A percentile compares a stretch with the other conserved stretches of the same genome.
Evolutionary conservation across 2,888 invertebrate genomes (phyloP).

Genomic region (Ennomos quercinarius): DNA sequence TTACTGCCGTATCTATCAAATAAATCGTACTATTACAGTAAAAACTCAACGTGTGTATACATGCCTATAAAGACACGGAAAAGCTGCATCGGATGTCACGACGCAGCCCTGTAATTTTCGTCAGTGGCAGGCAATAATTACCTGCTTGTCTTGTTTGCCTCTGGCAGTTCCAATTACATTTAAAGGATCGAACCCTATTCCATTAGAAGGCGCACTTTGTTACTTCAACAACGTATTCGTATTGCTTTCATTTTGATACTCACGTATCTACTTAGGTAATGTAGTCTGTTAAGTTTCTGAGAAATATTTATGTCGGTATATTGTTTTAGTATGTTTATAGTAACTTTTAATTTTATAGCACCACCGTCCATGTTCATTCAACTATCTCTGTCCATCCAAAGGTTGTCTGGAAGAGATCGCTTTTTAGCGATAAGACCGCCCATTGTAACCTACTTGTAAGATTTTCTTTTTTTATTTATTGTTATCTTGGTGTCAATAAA

Average conservation of each 20-base stretch:
- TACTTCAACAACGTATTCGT: constrained; percentile 57
- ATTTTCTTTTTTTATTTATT: no score
- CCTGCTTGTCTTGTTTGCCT: constrained; percentile 70
- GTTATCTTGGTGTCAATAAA: no score
- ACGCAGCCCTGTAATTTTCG: constrained; percentile 69
- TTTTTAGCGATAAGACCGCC: no score
- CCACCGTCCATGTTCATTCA: no score
- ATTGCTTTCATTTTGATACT: constrained; percentile 58
- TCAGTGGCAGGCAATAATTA: constrained; percentile 70
- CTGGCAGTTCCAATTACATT: constrained; percentile 82
- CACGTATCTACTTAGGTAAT: constrained; percentile 22
- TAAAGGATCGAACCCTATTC: constrained; percentile 69
- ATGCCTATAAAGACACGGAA: constrained; percentile 28
- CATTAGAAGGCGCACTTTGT: constrained; percentile 64
- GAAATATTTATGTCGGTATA: constrained; percentile 20
- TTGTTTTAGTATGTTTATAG: no score
- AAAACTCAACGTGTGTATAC: neutral
- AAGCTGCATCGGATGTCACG: constrained; percentile 62
- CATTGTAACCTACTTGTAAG: no score
- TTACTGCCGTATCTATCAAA: no score
- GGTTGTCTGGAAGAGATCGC: no score
- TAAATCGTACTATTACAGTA: no score
- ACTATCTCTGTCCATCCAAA: no score
- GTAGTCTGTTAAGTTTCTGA: constrained; percentile 34
- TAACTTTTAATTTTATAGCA: no score